Conservation (phyloP, 2,113 vertebrate genomes). For the Petrocephalus microphthalmus region DNA sequence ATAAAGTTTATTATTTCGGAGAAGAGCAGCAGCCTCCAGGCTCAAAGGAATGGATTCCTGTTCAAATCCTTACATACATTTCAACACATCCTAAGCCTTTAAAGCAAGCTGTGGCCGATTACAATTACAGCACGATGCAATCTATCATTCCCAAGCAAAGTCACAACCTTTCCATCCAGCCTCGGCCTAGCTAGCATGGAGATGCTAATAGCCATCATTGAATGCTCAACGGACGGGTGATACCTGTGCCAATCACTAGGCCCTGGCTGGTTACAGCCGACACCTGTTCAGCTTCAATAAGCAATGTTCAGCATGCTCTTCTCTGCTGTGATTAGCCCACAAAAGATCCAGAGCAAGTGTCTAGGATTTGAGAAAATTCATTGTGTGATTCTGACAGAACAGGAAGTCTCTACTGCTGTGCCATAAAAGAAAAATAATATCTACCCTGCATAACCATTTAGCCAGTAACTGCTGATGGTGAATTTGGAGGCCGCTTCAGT, state of each 20-base stretch:
- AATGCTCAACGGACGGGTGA: conserved; percentile 38
- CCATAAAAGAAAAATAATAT: neutral
- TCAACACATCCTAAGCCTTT: conserved; percentile 15
- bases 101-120: conserved; percentile 30
- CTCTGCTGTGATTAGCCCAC: conserved; percentile 39
- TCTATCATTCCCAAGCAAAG: conserved; percentile 27
- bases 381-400: too few relatives aligned
- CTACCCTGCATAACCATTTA: neutral
- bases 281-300: conserved; percentile 50
- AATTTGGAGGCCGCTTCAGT: neutral
- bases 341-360: neutral
- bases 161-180: conserved; percentile 31
- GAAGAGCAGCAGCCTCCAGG: conserved; percentile 1
- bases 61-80: conserved; percentile 15
- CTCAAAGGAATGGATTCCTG: conserved; percentile 20
- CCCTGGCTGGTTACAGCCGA: conserved; percentile 33
- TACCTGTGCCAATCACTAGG: conserved; percentile 60
- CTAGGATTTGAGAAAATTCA: neutral
- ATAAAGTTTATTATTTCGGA: neutral
- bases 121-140: conserved; percentile 41
- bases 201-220: conserved; percentile 47
- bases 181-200: conserved; percentile 35
- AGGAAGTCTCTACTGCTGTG: too few relatives aligned
- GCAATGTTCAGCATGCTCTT: too few relatives aligned
- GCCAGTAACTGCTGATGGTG: neutral